Evolutionary conservation across 2,113 vertebrate genomes (phyloP).

Genomic region (Halichoerus grypus): DNA sequence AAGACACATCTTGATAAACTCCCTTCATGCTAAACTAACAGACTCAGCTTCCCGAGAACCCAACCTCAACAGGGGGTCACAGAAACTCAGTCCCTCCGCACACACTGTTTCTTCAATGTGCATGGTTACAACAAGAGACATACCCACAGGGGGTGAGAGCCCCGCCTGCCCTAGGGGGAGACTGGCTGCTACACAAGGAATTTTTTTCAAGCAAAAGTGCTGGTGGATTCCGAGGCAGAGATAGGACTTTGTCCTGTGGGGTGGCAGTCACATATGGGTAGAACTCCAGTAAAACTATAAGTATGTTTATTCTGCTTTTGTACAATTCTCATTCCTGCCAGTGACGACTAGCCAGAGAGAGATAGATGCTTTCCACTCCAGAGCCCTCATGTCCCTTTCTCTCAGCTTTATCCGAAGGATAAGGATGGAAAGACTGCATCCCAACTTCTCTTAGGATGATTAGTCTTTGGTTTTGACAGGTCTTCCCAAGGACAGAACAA

Average conservation of each 20-base stretch:
- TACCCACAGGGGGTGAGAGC: fast-evolving
- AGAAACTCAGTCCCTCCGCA: not conserved
- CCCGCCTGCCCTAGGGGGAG: not conserved
- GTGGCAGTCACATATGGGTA: not conserved
- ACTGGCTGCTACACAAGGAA: not conserved
- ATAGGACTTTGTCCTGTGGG: not conserved
- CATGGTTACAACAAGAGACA: fast-evolving
- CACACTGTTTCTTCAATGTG: not conserved
- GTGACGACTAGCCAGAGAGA: too few relatives aligned
- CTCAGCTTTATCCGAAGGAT: not conserved
- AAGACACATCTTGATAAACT: not conserved
- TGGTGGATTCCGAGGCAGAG: not conserved
- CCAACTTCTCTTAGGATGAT: not conserved
- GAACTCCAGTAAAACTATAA: not conserved
- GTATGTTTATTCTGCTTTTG: not conserved
- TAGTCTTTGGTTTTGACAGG: not conserved
- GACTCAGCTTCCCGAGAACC: not conserved
- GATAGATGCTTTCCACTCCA: not conserved
- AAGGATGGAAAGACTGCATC: not conserved
- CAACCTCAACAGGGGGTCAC: fast-evolving
- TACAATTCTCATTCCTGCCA: not conserved
- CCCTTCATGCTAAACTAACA: not conserved
- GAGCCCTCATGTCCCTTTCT: not conserved
- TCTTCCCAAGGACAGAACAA: not conserved
- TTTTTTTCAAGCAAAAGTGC: not conserved